Percentiles rank a stretch among this genome's conserved stretches.
Conservation (phyloP, 2,888 invertebrate genomes). For the Plagiodera versicolora region DNA sequence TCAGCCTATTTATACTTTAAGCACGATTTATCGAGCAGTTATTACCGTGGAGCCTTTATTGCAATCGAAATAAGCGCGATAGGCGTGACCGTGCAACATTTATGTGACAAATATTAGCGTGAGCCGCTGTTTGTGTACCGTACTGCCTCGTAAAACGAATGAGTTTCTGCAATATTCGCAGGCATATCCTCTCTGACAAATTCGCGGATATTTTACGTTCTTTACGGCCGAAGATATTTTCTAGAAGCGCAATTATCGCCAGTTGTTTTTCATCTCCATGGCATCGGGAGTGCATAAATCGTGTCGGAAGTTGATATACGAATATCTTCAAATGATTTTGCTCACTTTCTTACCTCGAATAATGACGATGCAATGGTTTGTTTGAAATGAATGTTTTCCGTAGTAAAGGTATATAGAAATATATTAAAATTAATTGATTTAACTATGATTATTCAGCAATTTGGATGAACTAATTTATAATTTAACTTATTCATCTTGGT, state of each 20-base stretch:
- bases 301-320: neutral
- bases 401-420: too few species aligned
- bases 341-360: too few species aligned
- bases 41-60: conserved; percentile 27
- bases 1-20: conserved; percentile 28
- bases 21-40: conserved; percentile 32
- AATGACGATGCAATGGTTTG: too few species aligned
- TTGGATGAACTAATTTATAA: too few species aligned
- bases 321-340: neutral
- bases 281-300: neutral
- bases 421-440: too few species aligned
- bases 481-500: too few species aligned
- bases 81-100: conserved; percentile 20
- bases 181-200: conserved; percentile 14
- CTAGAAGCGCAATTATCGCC: neutral
- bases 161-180: conserved; percentile 13
- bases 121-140: conserved; percentile 20
- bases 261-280: neutral
- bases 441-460: too few species aligned
- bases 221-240: conserved; percentile 9
- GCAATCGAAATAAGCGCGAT: conserved; percentile 19
- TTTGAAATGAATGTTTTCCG: too few species aligned
- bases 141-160: conserved; percentile 20
- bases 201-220: conserved; percentile 15
- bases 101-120: conserved; percentile 26